Conservation (phyloP, 2,797 vertebrate species). For the Yasuhikotakia modesta region DNA sequence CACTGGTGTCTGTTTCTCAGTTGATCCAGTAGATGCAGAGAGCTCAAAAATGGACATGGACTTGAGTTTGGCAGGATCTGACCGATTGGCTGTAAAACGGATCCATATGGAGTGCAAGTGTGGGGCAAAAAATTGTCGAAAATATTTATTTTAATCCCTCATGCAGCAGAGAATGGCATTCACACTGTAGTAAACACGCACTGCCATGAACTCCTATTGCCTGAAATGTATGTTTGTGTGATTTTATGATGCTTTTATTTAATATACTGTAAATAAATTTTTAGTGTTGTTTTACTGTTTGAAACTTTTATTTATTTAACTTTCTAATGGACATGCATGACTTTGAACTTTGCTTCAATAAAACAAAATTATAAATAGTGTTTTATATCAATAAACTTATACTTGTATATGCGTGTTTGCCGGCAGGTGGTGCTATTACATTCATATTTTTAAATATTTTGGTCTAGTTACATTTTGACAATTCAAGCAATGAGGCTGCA, state of each 20-base stretch:
- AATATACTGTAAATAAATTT: not conserved
- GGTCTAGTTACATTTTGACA: not conserved
- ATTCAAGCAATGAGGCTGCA: not conserved
- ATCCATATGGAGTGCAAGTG: constrained; percentile 88
- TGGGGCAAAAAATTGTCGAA: constrained; percentile 83
- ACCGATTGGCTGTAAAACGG: constrained; percentile 82
- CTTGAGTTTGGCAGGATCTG: constrained; percentile 80
- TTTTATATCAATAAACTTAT: too few relatives aligned
- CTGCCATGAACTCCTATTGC: not conserved
- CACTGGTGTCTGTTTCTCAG: constrained; percentile 66
- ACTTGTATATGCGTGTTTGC: constrained; percentile 2
- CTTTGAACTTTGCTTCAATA: not conserved
- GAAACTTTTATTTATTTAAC: not conserved
- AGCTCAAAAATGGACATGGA: constrained; percentile 91
- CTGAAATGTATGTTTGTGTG: not conserved
- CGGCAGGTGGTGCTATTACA: constrained; percentile 61
- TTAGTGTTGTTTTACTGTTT: not conserved
- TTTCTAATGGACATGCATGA: not conserved
- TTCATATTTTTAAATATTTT: constrained; percentile 10
- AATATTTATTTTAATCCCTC: constrained; percentile 83
- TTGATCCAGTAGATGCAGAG: constrained; percentile 87
- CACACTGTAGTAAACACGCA: not conserved
- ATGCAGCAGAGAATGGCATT: not conserved
- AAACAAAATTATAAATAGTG: not conserved
- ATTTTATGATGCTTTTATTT: not conserved